These are phyloP conservation scores for Sebastes schlegelii DNA, from an alignment of 2,113 vertebrate genomes.

Conservation along the genomic window DNA sequence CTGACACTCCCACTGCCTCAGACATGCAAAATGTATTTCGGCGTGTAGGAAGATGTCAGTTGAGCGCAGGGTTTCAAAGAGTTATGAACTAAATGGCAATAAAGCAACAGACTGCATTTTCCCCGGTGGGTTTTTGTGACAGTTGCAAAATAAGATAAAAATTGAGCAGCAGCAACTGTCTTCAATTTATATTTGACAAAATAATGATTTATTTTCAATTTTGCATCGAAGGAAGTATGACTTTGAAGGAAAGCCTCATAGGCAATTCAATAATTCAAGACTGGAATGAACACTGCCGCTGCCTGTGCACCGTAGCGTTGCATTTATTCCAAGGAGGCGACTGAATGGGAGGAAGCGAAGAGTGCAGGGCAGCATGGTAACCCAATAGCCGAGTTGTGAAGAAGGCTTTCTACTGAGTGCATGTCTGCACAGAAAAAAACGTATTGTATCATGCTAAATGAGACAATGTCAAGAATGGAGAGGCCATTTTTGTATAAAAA, in stretches of 20 bases:
- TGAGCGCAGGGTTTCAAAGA: conserved; percentile 1
- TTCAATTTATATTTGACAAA: conserved; percentile 39
- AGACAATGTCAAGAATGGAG: conserved; percentile 21
- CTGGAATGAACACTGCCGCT: conserved; percentile 25
- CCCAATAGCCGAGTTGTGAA: neutral
- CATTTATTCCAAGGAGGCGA: conserved; percentile 41
- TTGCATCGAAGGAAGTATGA: conserved; percentile 30
- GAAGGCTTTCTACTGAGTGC: neutral
- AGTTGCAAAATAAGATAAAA: conserved; percentile 5
- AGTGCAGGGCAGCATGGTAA: neutral
- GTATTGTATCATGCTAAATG: neutral
- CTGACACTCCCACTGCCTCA: conserved; percentile 19
- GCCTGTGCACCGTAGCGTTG: conserved; percentile 41
- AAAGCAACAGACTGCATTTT: neutral
- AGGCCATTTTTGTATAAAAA: conserved; percentile 9
- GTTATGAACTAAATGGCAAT: neutral
- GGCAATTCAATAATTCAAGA: conserved; percentile 60
- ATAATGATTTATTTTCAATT: conserved; percentile 39
- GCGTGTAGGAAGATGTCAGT: conserved; percentile 7
- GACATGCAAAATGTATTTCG: conserved; percentile 7
- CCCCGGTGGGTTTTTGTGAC: conserved; percentile 7
- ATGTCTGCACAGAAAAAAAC: conserved; percentile 16
- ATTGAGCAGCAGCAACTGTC: conserved; percentile 2
- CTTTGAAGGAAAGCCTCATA: conserved; percentile 33
- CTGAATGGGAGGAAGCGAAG: conserved; percentile 23